These are phyloP conservation scores for Linhomoeus sp. DNA, from an alignment of 2,888 invertebrate genomes.

Conservation along the genomic window DNA sequence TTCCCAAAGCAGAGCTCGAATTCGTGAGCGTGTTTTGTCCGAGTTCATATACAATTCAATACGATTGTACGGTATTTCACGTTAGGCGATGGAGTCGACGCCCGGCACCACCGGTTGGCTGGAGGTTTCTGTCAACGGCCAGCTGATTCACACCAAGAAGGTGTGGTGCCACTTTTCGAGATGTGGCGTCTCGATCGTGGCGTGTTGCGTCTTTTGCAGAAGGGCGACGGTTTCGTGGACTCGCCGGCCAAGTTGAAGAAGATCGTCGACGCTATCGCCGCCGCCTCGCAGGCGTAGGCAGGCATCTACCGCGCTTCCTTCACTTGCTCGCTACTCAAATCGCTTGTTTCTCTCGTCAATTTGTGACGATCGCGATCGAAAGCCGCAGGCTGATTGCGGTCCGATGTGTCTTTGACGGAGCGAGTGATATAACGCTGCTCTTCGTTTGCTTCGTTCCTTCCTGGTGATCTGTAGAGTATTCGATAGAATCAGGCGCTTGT, in stretches of 20 bases:
- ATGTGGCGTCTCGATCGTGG: no score
- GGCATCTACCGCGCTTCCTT: no score
- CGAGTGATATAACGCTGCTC: no score
- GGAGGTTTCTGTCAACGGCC: slow-evolving; percentile 1
- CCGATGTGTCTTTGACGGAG: no score
- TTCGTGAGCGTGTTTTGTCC: not conserved
- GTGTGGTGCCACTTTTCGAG: not conserved
- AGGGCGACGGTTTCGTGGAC: slow-evolving; percentile 1
- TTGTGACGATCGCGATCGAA: no score
- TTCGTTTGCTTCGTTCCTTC: no score
- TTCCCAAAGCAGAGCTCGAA: not conserved
- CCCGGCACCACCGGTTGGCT: slow-evolving; percentile 1
- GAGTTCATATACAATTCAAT: not conserved
- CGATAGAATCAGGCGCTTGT: no score
- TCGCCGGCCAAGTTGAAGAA: not conserved
- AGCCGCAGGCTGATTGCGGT: no score
- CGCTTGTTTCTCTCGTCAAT: no score
- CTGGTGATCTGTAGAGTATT: no score
- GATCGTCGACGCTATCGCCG: not conserved
- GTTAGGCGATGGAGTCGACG: not conserved
- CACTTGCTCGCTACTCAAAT: no score
- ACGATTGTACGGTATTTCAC: not conserved
- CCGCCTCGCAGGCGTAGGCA: no score
- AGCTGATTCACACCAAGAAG: slow-evolving; percentile 2
- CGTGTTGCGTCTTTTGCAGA: not conserved